A percentile compares a stretch with the other conserved stretches of the same genome.
These are phyloP conservation scores for Lepus timidus DNA, from an alignment of 2,113 vertebrate species.

Conservation along the genomic window DNA sequence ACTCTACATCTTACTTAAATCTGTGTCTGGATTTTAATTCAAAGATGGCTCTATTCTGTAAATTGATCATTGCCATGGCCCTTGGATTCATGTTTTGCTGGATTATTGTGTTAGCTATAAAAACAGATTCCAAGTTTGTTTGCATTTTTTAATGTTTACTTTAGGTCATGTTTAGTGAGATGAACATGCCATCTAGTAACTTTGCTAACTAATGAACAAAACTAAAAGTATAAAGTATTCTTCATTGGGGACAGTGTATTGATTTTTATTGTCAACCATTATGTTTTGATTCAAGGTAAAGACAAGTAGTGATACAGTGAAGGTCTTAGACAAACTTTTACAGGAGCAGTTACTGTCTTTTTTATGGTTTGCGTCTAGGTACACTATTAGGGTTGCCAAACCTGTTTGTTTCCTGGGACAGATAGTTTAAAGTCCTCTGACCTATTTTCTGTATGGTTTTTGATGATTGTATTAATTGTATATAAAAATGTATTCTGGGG, in stretches of 20 bases:
- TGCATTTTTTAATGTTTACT: conserved; percentile 6
- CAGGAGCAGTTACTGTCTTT: not conserved
- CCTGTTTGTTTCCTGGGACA: conserved; percentile 53
- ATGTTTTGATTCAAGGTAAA: not conserved
- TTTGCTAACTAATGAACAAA: not conserved
- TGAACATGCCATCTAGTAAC: not conserved
- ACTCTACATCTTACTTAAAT: not conserved
- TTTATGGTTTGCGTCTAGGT: not conserved
- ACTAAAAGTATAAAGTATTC: not conserved
- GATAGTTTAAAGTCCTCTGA: conserved; percentile 41
- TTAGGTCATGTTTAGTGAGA: not conserved
- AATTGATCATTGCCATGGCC: conserved; percentile 12
- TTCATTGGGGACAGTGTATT: not conserved
- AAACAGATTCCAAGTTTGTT: conserved; percentile 26
- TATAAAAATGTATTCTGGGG: not conserved
- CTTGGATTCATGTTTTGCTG: not conserved
- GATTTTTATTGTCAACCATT: not conserved
- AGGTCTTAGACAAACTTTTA: not conserved
- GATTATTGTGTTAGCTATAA: not conserved
- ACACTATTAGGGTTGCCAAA: not conserved
- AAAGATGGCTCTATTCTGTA: not conserved
- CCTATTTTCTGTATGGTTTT: conserved; percentile 44
- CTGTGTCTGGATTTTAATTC: conserved; percentile 10
- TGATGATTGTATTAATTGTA: not conserved
- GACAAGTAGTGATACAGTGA: not conserved